Evolutionary conservation across 2,888 invertebrate genomes (phyloP).

Genomic region (Eristalinus sepulchralis): DNA sequence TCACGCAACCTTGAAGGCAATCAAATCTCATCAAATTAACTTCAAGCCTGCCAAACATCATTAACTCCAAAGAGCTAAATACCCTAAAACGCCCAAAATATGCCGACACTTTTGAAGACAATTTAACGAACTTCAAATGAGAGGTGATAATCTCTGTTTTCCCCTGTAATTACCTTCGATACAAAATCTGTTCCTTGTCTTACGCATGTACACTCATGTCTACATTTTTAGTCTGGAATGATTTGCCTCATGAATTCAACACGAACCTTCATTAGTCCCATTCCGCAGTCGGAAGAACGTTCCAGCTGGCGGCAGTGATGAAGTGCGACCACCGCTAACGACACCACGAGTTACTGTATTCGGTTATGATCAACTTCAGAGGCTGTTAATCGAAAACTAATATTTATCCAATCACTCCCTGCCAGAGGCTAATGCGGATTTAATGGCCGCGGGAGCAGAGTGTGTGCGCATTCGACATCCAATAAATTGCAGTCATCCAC

Average conservation of each 20-base stretch:
- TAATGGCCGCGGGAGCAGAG: slow-evolving; percentile 56
- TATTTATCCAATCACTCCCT: slow-evolving; percentile 55
- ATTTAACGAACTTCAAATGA: too few species aligned
- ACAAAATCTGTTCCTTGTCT: background rate
- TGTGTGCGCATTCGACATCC: background rate
- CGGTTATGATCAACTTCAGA: background rate
- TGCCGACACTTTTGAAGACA: too few species aligned
- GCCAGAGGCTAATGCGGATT: slow-evolving; percentile 40
- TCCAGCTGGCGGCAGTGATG: background rate
- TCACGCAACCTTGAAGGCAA: too few species aligned
- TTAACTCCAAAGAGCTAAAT: too few species aligned
- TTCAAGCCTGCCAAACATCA: too few species aligned
- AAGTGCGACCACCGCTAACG: background rate
- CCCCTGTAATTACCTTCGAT: too few species aligned
- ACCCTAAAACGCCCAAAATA: too few species aligned
- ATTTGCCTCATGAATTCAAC: background rate
- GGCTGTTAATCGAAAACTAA: slow-evolving; percentile 58
- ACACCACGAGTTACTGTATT: background rate
- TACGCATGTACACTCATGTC: background rate
- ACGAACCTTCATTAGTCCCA: background rate
- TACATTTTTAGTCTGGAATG: background rate
- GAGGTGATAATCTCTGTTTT: too few species aligned
- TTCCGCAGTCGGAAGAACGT: background rate
- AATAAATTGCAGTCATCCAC: background rate
- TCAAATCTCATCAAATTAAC: too few species aligned